Conservation (phyloP, 1,140 invertebrate genomes). For the Solen grandis region DNA sequence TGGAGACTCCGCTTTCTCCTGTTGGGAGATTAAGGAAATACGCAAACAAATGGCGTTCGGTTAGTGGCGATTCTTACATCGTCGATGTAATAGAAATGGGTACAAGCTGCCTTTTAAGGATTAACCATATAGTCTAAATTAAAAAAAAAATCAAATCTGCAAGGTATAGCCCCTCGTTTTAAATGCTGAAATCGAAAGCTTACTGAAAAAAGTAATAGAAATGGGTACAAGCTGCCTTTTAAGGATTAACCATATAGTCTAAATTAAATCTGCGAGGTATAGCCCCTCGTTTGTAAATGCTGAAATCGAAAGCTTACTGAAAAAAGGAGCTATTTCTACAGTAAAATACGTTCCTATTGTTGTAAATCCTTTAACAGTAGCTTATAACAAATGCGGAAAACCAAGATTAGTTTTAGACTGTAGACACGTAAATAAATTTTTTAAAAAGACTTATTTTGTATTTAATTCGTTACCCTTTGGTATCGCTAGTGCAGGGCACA, state of each 20-base stretch:
- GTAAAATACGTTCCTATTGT: neutral
- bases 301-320: neutral
- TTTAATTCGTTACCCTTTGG: constrained; percentile 57
- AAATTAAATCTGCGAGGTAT: neutral
- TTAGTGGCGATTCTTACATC: constrained; percentile 6
- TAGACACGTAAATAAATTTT: constrained; percentile 15
- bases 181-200: neutral
- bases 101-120: neutral
- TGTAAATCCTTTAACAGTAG: constrained; percentile 22
- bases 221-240: constrained; percentile 4
- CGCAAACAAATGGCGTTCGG: constrained; percentile 13
- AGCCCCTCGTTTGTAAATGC: neutral
- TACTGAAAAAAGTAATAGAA: constrained; percentile 8
- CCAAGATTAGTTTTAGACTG: constrained; percentile 26
- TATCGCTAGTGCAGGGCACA: constrained; percentile 41
- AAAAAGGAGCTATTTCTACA: constrained; percentile 2
- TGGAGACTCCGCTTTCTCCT: too few species aligned
- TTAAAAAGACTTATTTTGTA: constrained; percentile 34
- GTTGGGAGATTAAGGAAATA: too few species aligned
- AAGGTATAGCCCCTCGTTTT: neutral
- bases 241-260: neutral
- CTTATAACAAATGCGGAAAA: constrained; percentile 4
- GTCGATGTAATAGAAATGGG: constrained; percentile 1
- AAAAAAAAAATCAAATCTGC: neutral
- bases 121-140: neutral